Evolutionary conservation across 2,888 invertebrate species (phyloP), one percentile per base, ranked within the genome.

Genomic region (Cryptocephalus primarius): DNA sequence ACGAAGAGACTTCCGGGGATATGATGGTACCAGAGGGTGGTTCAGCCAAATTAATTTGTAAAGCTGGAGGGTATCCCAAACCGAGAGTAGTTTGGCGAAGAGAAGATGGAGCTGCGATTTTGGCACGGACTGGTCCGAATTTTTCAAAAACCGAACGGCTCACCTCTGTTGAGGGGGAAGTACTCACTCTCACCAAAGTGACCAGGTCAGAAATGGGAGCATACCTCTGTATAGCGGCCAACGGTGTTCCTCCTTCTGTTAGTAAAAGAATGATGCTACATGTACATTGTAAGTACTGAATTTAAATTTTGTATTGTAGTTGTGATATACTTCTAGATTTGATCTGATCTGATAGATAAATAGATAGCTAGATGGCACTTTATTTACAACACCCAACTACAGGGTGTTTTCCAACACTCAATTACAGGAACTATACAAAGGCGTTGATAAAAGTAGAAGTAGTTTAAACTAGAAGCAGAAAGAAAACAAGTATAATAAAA

Each of bases 11-110:
- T 9, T 88, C 91, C 43, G 90, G 91, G 10, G 93, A 93, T 67
- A 82, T 92, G 79, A 90, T 90, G 87, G 90, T 92, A 45, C 89
- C 89, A n/a, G 91, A 91, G 72, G 90, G 90, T 44, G 89, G 90
- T 36, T 83, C 88, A 8, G 89, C 88, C 0, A 90, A 89, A 68
- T 73, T 91, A 57, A 80, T 88, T 49, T 91, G 91, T 71, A 87
- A 86, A 67, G 89, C 90, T 1, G 77, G 85, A 48, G 90, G 91
- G 4, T 85, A 81, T 63, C 90, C 90, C 9, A 83, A 85, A 55
- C 91, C 91, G 0, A 83, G 83, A 61, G 88, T 92, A 58, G 77
- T 82, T 22, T 92, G 91, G 91, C 78, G 84, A 53, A 77, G 91
- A 49, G 91, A 92, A 71, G 91, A 91, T 64, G 87, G 87, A 3